Evolutionary conservation across 2,113 vertebrate genomes (phyloP), one percentile per base, ranked within the genome.

Genomic region (Protomyctophum bolini): DNA sequence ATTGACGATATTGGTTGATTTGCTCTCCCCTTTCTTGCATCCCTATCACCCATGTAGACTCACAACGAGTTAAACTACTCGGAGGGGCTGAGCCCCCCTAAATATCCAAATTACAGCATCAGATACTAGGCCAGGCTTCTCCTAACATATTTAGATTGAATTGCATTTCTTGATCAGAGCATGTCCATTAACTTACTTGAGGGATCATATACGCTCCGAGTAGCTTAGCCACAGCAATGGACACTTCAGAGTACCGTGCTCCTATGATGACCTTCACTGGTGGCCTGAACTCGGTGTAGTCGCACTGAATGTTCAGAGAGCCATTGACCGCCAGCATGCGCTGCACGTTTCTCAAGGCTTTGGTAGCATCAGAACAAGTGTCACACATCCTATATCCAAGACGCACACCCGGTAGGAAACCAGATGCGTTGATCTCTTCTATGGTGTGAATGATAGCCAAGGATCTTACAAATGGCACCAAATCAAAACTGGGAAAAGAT

Each of bases 351-450:
- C 88, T 78, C 65, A 90, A 10, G 2, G 92, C 88, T 74, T 87
- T 92, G 60, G 77, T 83, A 4, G 86, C 74, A 65, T 84, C 66
- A 9, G 85, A 62, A 66, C 92, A 93, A 0, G 91, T 88, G 76
- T 92, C 91, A 75, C 86, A 91, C 79, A 92, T 76, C 57, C 84
- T 8, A 70, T 92, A 93, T 46, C 91, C 92, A 21, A 93, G 81
- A 15, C 21, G 81, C 21, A 92, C 79, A 10, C 85, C 88, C 0
- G 87, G 91, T 8, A 93, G 83, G 59, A 91, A 78, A 15, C 81
- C 78, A 2, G 83, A 82, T 45, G 89, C 88, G 59, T 93, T 93
- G 49, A 92, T 85, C 2, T 62, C 57, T 63, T 92, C 89, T n/a
- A 93, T 92, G 58, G 87, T 83, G 52, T 93, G 73, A 51, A 93